Evolutionary conservation across 37 sponge, comb jelly and placozoan genomes (phyloP).

Genomic region (Halichondria panicea): DNA sequence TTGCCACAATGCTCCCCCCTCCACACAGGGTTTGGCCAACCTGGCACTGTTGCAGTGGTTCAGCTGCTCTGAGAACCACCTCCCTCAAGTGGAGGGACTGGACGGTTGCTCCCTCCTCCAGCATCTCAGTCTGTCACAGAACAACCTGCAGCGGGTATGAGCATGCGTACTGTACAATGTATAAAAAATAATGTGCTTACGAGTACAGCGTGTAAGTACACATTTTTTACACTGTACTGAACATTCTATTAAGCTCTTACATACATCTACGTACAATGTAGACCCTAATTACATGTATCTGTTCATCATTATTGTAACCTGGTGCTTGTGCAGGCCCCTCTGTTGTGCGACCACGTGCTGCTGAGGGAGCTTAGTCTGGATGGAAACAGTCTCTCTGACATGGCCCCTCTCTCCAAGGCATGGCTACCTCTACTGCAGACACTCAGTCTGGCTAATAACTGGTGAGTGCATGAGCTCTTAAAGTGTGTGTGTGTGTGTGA

Average conservation of each 20-base stretch:
- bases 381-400: conserved; percentile 55
- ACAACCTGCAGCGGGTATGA: conserved; percentile 58
- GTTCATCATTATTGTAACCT: background rate
- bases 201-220: too few relatives aligned
- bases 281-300: background rate
- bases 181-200: too few relatives aligned
- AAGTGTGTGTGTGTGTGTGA: conserved; percentile 1
- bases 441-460: conserved; percentile 61
- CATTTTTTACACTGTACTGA: too few relatives aligned
- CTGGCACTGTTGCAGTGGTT: conserved; percentile 22
- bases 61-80: conserved; percentile 62
- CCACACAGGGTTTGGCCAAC: conserved; percentile 38
- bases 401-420: conserved; percentile 30
- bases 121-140: conserved; percentile 41
- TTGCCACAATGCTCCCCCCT: background rate
- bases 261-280: background rate
- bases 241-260: too few relatives aligned
- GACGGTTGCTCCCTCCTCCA: conserved; percentile 33
- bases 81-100: conserved; percentile 37
- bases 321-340: conserved; percentile 22
- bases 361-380: conserved; percentile 55
- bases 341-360: conserved; percentile 43
- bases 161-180: too few relatives aligned
- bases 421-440: conserved; percentile 77
- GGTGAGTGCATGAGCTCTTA: conserved; percentile 32